Base-by-base conservation (phyloP, 1,140 invertebrate genomes). In the Panagrolaimus sp. region DNA sequence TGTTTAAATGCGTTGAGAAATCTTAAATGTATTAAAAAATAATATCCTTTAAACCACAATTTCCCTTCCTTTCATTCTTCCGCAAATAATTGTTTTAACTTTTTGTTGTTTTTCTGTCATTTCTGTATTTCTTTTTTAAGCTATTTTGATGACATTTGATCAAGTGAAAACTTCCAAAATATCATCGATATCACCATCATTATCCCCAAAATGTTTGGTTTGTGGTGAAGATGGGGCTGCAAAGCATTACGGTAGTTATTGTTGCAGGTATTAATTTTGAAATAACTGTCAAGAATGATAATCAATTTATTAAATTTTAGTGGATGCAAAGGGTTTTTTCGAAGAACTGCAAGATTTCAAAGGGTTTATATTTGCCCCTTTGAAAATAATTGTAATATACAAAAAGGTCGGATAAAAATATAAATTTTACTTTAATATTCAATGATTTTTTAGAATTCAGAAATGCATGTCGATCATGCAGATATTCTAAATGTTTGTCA, bases 321-420 rank as follows among this genome's bases (percentile, higher is more conserved):
- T 28, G 52, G 52, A 12, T 58, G 52, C 17, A 58, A 58, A 21
- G 52, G 52, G 1, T 58, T 58, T 58, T 58, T 58, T 28, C 52
- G 52, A n/a, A 21, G 52, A 58, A 58, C 52, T n/a, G 52, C 28
- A 26, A 58, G 52, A 58, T 58, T 58, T 58, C 52, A 58, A 21
- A n/a, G 28, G 17, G 52, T 58, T 28, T 58, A 58, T 28, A 28
- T 26, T 14, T 58, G 52, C 17, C 52, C 52, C 15, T 58, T 58
- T 28, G 52, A 28, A 12, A 21, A 58, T 21, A 21, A 28, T 26
- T 58, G 52, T 58, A 14, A 26, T 58, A 58, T 58, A n/a, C 52
- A 28, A 58, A 58, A 58, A 58, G 52, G 52, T 58, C 17, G 17
- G 48, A 52, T 52, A n/a, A n/a, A 38, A 38, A 38, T 6, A n/a